These are phyloP conservation scores for Setophaga petechia DNA, from an alignment of 2,113 vertebrate species.

Conservation along the genomic window DNA sequence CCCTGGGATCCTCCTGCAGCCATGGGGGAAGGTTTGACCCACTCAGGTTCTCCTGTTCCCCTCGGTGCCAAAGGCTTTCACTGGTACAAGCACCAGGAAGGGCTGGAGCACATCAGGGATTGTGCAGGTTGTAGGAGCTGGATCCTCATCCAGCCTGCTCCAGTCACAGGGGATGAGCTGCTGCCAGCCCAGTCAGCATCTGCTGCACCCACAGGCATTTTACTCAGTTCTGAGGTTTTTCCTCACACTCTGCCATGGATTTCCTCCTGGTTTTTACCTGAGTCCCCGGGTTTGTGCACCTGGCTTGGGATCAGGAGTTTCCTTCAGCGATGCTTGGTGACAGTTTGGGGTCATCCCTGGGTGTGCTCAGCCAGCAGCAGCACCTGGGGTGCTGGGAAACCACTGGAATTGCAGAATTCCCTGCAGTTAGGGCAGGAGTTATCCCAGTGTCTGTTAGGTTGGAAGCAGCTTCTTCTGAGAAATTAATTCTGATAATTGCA, in stretches of 20 bases:
- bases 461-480: not conserved
- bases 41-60: accelerated
- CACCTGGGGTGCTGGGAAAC: not conserved
- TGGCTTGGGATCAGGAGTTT: not conserved
- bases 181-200: not conserved
- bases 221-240: not conserved
- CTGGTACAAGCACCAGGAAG: not conserved
- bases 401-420: not conserved
- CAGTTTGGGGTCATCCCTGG: not conserved
- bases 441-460: not conserved
- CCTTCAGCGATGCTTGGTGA: not conserved
- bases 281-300: not conserved
- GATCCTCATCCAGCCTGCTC: not conserved
- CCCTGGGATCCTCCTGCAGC: not conserved
- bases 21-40: not conserved
- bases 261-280: accelerated
- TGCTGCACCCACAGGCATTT: not conserved
- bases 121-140: not conserved
- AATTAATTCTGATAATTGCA: not conserved
- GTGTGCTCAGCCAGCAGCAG: not conserved
- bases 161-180: accelerated
- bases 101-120: not conserved
- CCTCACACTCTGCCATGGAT: accelerated
- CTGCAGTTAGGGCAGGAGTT: not conserved
- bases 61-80: not conserved